A percentile compares a stretch with the other conserved stretches of the same genome.
phyloP scores from a whole-genome alignment of 2,888 invertebrate species.

The Dyspetes luteomarginatus region DNA sequence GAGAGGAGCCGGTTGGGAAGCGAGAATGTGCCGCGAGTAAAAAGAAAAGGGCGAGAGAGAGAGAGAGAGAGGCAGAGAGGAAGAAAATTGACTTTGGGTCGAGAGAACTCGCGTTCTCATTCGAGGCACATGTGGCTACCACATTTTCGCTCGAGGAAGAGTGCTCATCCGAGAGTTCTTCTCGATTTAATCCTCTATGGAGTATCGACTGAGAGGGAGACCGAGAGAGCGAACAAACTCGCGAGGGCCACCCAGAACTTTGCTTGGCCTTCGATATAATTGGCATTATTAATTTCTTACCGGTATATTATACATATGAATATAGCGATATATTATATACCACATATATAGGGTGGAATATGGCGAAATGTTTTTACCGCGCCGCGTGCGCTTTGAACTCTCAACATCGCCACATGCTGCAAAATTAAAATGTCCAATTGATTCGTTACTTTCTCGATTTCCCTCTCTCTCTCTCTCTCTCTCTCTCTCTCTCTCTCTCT shows the following conservation, averaged over 20 bases:
- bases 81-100: slow-evolving; percentile 59
- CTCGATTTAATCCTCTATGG: slow-evolving; percentile 67
- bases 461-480: no score
- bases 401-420: neutral
- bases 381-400: neutral
- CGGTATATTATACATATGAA: slow-evolving; percentile 26
- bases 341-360: neutral
- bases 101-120: slow-evolving; percentile 56
- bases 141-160: slow-evolving; percentile 65
- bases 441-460: neutral
- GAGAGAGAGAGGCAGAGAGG: slow-evolving; percentile 41
- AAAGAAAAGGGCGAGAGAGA: slow-evolving; percentile 16
- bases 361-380: neutral
- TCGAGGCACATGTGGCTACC: slow-evolving; percentile 71
- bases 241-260: slow-evolving; percentile 61
- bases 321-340: neutral
- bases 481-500: no score
- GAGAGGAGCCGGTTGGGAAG: slow-evolving; percentile 36
- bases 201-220: slow-evolving; percentile 57
- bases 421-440: neutral
- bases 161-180: slow-evolving; percentile 54
- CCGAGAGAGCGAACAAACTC: slow-evolving; percentile 42
- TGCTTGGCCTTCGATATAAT: slow-evolving; percentile 60
- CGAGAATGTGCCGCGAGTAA: slow-evolving; percentile 28
- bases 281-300: slow-evolving; percentile 63